Evolutionary conservation across 2,888 invertebrate species (phyloP).

Genomic region (Galerucella nymphaeae): DNA sequence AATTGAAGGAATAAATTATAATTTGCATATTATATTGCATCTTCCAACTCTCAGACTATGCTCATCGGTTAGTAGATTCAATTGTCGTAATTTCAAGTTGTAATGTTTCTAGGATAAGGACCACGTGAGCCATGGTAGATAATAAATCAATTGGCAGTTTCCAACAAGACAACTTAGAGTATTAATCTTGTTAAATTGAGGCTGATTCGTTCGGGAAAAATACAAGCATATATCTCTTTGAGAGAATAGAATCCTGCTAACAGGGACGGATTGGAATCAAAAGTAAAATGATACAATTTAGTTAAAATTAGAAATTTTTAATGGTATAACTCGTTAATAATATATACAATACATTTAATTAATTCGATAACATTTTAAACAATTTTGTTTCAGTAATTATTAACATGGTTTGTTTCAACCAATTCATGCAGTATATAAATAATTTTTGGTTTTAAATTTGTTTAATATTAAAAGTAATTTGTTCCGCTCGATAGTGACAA

Average conservation of each 20-base stretch:
- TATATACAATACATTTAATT: too few relatives aligned
- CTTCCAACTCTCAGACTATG: slow-evolving; percentile 21
- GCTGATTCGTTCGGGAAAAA: slow-evolving; percentile 39
- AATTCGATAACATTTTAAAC: too few relatives aligned
- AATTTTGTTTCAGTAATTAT: too few relatives aligned
- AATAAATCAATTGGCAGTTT: slow-evolving; percentile 45
- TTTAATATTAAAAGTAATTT: too few relatives aligned
- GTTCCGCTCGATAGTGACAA: too few relatives aligned
- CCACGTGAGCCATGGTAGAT: slow-evolving; percentile 35
- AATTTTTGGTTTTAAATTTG: too few relatives aligned
- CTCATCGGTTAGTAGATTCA: slow-evolving; percentile 25
- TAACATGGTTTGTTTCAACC: too few relatives aligned
- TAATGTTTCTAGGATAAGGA: slow-evolving; percentile 34
- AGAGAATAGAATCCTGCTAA: slow-evolving; percentile 30
- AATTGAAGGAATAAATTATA: slow-evolving; percentile 23
- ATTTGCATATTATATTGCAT: slow-evolving; percentile 37
- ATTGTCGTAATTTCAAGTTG: slow-evolving; percentile 33
- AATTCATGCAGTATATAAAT: too few relatives aligned
- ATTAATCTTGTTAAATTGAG: slow-evolving; percentile 45
- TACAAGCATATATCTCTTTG: slow-evolving; percentile 38
- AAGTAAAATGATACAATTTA: too few relatives aligned
- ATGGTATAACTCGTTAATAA: too few relatives aligned
- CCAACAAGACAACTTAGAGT: slow-evolving; percentile 39
- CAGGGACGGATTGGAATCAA: slow-evolving; percentile 20
- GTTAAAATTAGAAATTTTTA: too few relatives aligned